Percentiles rank a stretch among this genome's conserved stretches.
phyloP scores from a whole-genome alignment of 2,888 invertebrate genomes.

The Parnassius smintheus region DNA sequence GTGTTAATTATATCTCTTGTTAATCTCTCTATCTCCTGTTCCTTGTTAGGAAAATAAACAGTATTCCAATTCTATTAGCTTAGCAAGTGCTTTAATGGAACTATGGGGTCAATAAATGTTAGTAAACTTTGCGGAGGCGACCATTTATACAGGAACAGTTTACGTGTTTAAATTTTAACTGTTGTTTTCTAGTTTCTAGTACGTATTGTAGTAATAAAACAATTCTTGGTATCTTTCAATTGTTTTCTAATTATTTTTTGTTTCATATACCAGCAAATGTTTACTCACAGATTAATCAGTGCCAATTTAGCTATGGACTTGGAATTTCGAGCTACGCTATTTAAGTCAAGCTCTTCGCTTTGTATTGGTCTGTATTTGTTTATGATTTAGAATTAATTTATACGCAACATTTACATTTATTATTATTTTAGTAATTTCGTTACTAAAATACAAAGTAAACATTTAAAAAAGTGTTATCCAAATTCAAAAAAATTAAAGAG shows the following conservation, averaged over 20 bases:
- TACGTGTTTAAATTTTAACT: too few species aligned
- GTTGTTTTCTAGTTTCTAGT: too few species aligned
- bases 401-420: too few species aligned
- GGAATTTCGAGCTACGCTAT: too few species aligned
- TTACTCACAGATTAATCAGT: not conserved
- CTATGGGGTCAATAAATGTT: slow-evolving; percentile 5
- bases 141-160: not conserved
- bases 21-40: not conserved
- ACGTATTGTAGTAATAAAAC: not conserved
- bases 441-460: too few species aligned
- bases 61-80: not conserved
- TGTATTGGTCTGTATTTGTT: too few species aligned
- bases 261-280: not conserved
- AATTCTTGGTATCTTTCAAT: not conserved
- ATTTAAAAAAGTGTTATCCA: too few species aligned
- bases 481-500: too few species aligned
- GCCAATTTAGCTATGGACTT: too few species aligned
- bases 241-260: not conserved
- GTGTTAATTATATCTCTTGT: not conserved
- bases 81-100: not conserved
- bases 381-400: too few species aligned
- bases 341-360: too few species aligned
- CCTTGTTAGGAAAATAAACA: not conserved
- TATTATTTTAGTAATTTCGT: too few species aligned
- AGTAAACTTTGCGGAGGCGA: not conserved